Percentiles rank a stretch among this genome's conserved stretches.
Conservation (phyloP, 2,888 invertebrate genomes). For the Conus canariensis region DNA sequence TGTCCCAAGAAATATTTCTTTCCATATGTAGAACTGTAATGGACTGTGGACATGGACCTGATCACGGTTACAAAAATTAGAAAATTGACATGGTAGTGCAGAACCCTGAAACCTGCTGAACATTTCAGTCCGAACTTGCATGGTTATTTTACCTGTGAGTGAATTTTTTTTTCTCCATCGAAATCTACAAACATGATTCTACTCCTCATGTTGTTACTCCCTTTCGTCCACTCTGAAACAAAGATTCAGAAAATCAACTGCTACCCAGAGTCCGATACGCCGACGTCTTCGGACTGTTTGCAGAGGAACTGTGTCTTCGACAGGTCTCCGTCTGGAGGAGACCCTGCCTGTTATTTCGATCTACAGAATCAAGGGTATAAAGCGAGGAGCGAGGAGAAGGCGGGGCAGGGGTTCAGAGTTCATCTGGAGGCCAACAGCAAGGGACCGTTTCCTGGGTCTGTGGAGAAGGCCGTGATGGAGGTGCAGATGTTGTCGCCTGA, state of each 20-base stretch:
- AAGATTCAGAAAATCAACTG: conserved; percentile 24
- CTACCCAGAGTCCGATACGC: conserved; percentile 1
- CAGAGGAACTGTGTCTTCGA: conserved; percentile 40
- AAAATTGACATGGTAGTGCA: too few relatives aligned
- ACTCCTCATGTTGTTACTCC: too few relatives aligned
- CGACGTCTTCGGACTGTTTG: conserved; percentile 4
- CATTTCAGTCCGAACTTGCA: too few relatives aligned
- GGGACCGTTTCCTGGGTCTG: conserved; percentile 38
- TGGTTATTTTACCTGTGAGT: too few relatives aligned
- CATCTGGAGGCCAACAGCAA: conserved; percentile 9
- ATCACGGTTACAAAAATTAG: too few relatives aligned
- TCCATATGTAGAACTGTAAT: too few relatives aligned
- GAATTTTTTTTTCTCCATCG: too few relatives aligned
- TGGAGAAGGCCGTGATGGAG: conserved; percentile 34
- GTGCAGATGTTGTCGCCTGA: conserved; percentile 41
- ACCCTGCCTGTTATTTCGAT: conserved; percentile 38
- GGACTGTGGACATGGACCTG: too few relatives aligned
- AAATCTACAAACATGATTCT: too few relatives aligned
- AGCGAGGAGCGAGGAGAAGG: background rate
- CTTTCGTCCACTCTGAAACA: background rate
- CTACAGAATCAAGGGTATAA: conserved; percentile 22
- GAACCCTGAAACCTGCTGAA: too few relatives aligned
- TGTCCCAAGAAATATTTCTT: too few relatives aligned
- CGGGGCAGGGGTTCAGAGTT: conserved; percentile 29
- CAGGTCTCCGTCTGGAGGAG: background rate